phyloP scores from a whole-genome alignment of 2,888 invertebrate genomes.

The Zeuzera pyrina region DNA sequence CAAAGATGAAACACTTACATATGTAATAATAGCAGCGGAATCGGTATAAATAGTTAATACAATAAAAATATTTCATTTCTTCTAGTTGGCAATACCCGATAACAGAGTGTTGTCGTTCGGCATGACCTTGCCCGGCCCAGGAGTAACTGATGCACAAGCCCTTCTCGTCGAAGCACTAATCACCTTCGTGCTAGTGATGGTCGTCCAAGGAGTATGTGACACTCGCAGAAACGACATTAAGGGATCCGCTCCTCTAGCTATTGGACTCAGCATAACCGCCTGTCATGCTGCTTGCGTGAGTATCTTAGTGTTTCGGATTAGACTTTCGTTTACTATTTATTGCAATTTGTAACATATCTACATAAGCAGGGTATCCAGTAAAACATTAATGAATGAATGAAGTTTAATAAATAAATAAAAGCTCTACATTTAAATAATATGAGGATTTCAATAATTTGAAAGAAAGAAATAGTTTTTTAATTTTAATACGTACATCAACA shows the following conservation, averaged over 20 bases:
- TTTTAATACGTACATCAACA: too few species aligned
- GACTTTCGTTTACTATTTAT: too few species aligned
- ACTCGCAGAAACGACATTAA: constrained; percentile 83
- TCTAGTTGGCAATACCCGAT: constrained; percentile 75
- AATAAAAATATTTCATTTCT: constrained; percentile 11
- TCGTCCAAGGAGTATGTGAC: constrained; percentile 90
- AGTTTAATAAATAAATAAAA: too few species aligned
- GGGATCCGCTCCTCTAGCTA: constrained; percentile 88
- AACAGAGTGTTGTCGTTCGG: constrained; percentile 71
- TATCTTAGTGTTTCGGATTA: constrained; percentile 24
- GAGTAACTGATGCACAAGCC: constrained; percentile 78
- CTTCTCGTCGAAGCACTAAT: constrained; percentile 88
- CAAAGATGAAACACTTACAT: too few species aligned
- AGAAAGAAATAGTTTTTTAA: too few species aligned
- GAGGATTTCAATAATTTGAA: too few species aligned
- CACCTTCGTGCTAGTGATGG: constrained; percentile 89
- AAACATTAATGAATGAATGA: too few species aligned
- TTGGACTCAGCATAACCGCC: constrained; percentile 88
- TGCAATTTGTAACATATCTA: too few species aligned
- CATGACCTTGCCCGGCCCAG: constrained; percentile 71
- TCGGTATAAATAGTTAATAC: constrained; percentile 2
- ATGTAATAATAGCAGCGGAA: too few species aligned
- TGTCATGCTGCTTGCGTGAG: constrained; percentile 90
- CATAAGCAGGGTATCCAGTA: too few species aligned
- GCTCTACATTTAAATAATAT: too few species aligned